Evolutionary conservation across 2,797 vertebrate species (phyloP).

Genomic region (Ispidina lecontei): DNA sequence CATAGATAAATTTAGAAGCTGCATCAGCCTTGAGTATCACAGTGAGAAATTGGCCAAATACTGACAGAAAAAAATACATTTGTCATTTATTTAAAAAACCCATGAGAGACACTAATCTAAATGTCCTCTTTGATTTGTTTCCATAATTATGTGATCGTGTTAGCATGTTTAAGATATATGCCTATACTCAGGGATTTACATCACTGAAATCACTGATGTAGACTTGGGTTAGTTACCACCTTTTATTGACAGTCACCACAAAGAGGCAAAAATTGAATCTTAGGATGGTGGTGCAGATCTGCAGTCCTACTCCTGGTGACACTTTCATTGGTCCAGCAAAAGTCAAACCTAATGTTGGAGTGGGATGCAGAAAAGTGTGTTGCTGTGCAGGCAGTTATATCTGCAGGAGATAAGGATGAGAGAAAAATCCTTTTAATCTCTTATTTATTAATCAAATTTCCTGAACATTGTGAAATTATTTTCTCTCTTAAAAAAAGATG

Average conservation of each 20-base stretch:
- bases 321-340: not conserved
- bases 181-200: not conserved
- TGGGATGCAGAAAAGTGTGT: not conserved
- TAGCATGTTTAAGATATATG: not conserved
- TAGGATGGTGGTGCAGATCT: not conserved
- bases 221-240: not conserved
- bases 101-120: not conserved
- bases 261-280: not conserved
- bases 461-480: not conserved
- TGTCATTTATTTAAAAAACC: not conserved
- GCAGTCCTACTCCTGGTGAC: not conserved
- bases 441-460: not conserved
- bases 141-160: not conserved
- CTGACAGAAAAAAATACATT: not conserved
- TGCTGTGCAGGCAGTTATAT: fast-evolving
- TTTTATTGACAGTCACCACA: not conserved
- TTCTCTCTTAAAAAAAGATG: not conserved
- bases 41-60: not conserved
- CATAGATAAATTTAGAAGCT: not conserved
- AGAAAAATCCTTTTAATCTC: not conserved
- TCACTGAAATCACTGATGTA: not conserved
- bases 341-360: not conserved
- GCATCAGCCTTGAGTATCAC: not conserved
- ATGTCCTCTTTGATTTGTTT: not conserved
- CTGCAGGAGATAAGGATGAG: not conserved